These are phyloP conservation scores for Penelope pileata DNA, from an alignment of 2,113 vertebrate species.

Conservation along the genomic window DNA sequence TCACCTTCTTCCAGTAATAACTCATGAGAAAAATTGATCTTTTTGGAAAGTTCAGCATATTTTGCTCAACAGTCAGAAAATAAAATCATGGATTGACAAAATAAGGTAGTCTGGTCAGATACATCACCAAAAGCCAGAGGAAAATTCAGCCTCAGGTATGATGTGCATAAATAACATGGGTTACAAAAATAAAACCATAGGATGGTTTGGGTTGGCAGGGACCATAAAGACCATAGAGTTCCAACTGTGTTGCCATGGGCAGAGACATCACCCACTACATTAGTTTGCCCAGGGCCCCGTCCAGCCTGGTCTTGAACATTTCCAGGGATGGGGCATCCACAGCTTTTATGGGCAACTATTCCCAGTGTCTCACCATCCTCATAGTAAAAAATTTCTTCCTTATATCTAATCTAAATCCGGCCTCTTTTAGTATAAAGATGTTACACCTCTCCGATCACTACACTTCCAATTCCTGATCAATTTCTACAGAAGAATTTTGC, in stretches of 20 bases:
- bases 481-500: neutral
- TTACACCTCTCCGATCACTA: no score
- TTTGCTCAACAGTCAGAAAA: neutral
- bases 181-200: neutral
- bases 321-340: neutral
- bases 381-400: neutral
- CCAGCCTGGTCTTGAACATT: neutral
- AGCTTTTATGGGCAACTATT: neutral
- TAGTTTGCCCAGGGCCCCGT: neutral
- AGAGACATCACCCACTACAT: neutral
- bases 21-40: slow-evolving; percentile 38
- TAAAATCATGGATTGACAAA: neutral
- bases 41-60: slow-evolving; percentile 38
- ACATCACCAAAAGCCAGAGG: neutral
- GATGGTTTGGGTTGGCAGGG: neutral
- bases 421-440: neutral
- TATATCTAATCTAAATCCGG: neutral
- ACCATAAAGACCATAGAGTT: neutral
- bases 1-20: slow-evolving; percentile 26
- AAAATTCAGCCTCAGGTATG: neutral
- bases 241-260: neutral
- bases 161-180: neutral
- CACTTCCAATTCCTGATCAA: neutral
- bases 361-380: neutral
- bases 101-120: neutral